These are phyloP conservation scores for Oryctes rhinoceros DNA, from an alignment of 1,140 invertebrate genomes.

Conservation along the genomic window DNA sequence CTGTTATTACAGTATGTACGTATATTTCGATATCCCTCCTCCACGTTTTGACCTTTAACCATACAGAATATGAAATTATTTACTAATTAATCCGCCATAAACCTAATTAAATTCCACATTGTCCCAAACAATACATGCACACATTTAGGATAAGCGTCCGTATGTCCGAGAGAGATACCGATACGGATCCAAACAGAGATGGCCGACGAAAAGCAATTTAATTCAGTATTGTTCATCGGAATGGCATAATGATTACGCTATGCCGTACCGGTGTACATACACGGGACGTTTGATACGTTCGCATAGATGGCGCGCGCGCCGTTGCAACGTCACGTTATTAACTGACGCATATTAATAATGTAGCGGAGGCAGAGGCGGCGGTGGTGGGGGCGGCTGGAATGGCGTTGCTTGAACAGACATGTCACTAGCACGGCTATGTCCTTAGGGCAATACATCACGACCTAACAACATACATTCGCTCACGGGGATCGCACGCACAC, in stretches of 20 bases:
- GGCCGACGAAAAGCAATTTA: background rate
- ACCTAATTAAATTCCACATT: no score
- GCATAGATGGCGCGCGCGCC: background rate
- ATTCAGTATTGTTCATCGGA: background rate
- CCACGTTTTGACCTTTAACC: no score
- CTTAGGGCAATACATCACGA: constrained; percentile 31
- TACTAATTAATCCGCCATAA: no score
- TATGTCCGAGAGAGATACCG: no score
- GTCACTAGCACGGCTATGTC: constrained; percentile 20
- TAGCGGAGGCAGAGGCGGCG: background rate
- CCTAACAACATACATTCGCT: background rate
- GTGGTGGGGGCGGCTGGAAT: background rate
- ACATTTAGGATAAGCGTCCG: no score
- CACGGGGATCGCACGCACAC: background rate
- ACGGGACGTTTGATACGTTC: no score
- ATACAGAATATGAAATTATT: no score
- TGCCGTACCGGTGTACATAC: no score
- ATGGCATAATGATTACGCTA: background rate
- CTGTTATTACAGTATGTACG: no score
- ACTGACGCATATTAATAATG: constrained; percentile 33
- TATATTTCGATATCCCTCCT: no score
- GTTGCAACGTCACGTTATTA: constrained; percentile 24
- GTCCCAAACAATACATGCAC: no score
- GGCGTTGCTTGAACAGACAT: constrained; percentile 12
- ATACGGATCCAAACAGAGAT: no score